These are phyloP conservation scores for Sphaeramia orbicularis DNA, from an alignment of 2,797 vertebrate species.

Conservation along the genomic window DNA sequence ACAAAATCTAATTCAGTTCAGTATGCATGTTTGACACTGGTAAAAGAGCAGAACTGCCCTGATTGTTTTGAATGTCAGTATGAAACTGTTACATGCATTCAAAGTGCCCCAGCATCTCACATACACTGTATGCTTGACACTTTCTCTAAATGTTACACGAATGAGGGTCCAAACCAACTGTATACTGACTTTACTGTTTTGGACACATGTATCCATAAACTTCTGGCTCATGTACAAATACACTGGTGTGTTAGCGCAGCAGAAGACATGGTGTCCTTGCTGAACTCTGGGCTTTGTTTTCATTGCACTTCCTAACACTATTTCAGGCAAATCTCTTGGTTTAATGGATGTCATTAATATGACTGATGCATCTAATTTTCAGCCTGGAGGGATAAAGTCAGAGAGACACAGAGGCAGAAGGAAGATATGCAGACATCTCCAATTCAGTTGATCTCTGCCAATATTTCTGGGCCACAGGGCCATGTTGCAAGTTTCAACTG, in stretches of 20 bases:
- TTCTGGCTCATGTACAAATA: slow-evolving; percentile 23
- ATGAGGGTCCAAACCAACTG: neutral
- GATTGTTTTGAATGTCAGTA: too few relatives aligned
- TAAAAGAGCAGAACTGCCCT: neutral
- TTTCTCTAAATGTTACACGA: slow-evolving; percentile 1
- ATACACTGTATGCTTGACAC: neutral
- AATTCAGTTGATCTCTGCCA: slow-evolving; percentile 58
- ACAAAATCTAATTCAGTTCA: too few relatives aligned
- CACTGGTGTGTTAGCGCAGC: neutral
- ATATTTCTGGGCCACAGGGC: slow-evolving; percentile 44
- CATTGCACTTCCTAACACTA: slow-evolving; percentile 28
- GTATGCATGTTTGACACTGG: neutral
- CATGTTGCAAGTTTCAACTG: slow-evolving; percentile 62
- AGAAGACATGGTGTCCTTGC: slow-evolving; percentile 12
- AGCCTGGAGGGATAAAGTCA: slow-evolving; percentile 17
- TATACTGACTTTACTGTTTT: slow-evolving; percentile 1
- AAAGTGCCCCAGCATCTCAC: neutral
- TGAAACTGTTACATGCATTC: neutral
- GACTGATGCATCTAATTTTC: slow-evolving; percentile 44
- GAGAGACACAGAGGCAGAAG: slow-evolving; percentile 8
- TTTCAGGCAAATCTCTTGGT: slow-evolving; percentile 34
- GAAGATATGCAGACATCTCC: slow-evolving; percentile 58
- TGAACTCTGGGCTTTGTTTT: slow-evolving; percentile 48
- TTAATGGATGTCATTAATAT: slow-evolving; percentile 41
- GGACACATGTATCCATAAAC: neutral